phyloP scores from a whole-genome alignment of 1,140 invertebrate species.

The Drosophila murphyi region DNA sequence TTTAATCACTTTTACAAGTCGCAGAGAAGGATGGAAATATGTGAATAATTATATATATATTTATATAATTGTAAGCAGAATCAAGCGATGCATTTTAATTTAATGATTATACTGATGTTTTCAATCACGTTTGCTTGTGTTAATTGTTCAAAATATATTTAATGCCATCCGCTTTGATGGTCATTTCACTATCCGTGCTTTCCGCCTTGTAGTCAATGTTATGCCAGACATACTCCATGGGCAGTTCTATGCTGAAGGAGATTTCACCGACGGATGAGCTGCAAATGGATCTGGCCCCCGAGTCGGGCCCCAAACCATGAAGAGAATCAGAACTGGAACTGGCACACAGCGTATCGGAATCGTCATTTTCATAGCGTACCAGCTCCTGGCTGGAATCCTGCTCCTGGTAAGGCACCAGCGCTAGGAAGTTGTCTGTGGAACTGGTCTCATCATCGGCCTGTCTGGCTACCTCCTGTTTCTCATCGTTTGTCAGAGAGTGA shows the following conservation, averaged over 20 bases:
- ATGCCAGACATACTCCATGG: conserved; percentile 56
- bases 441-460: conserved; percentile 5
- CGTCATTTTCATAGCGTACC: conserved; percentile 12
- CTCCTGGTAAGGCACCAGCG: conserved; percentile 43
- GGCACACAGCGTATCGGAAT: background rate
- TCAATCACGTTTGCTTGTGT: background rate
- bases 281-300: background rate
- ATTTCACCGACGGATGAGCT: conserved; percentile 9
- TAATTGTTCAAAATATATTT: conserved; percentile 29
- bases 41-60: background rate
- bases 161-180: conserved; percentile 50
- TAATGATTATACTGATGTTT: conserved; percentile 37
- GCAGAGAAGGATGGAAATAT: background rate
- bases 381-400: conserved; percentile 21
- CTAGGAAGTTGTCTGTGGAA: conserved; percentile 14
- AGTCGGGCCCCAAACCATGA: background rate
- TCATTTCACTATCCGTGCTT: conserved; percentile 61
- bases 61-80: background rate
- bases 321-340: background rate
- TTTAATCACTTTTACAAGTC: conserved; percentile 75
- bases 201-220: conserved; percentile 37
- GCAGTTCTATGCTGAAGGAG: conserved; percentile 47
- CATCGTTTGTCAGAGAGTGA: too few relatives aligned
- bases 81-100: conserved; percentile 48
- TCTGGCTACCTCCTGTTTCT: background rate